These are phyloP conservation scores for Solea solea DNA, from an alignment of 2,113 vertebrate species.

Conservation along the genomic window DNA sequence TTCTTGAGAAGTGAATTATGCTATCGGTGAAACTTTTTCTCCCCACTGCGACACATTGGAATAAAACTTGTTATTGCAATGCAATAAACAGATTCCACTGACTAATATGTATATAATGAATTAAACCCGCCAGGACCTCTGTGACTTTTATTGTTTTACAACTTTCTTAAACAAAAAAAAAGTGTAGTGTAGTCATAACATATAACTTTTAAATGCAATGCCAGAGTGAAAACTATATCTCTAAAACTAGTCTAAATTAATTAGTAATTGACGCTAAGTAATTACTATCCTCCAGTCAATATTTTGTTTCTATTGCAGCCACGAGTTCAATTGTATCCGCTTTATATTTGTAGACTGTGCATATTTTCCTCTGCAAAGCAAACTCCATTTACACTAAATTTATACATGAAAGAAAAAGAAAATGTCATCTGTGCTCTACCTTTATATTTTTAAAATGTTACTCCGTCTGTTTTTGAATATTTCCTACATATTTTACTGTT, in stretches of 20 bases:
- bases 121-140: neutral
- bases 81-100: constrained; percentile 24
- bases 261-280: neutral
- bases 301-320: constrained; percentile 1
- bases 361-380: neutral
- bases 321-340: neutral
- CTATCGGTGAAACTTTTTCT: constrained; percentile 56
- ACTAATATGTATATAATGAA: neutral
- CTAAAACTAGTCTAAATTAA: neutral
- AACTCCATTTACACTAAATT: neutral
- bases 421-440: no score
- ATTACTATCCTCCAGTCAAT: neutral
- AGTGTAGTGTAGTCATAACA: neutral
- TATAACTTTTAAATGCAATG: constrained; percentile 15
- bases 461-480: no score
- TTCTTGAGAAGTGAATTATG: constrained; percentile 67
- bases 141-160: neutral
- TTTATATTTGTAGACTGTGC: neutral
- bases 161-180: neutral
- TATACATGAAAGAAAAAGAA: no score
- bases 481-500: no score
- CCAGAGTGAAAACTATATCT: neutral
- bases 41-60: constrained; percentile 22
- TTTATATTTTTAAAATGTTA: no score
- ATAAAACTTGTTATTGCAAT: constrained; percentile 28